A percentile compares a stretch with the other conserved stretches of the same genome.
Evolutionary conservation across 2,113 vertebrate species (phyloP).

Genomic region (Pogonocichla stellata): DNA sequence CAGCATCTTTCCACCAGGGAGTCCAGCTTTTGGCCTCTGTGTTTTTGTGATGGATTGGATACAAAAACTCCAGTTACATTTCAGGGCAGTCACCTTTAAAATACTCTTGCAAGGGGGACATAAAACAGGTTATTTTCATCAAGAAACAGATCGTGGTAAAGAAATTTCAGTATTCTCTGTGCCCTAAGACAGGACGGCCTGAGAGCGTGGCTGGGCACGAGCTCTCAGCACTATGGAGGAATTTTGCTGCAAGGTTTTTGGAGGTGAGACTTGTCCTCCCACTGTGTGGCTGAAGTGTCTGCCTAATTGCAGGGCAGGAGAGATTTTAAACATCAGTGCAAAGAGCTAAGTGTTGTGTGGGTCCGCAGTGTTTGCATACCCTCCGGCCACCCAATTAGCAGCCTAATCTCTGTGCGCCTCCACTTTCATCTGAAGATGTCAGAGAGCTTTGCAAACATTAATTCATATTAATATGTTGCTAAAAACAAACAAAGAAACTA

Average conservation of each 20-base stretch:
- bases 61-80: not conserved
- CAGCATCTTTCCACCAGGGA: not conserved
- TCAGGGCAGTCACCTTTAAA: not conserved
- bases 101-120: not conserved
- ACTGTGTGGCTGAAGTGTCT: not conserved
- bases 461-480: not conserved
- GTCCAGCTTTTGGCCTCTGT: not conserved
- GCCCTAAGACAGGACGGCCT: fast-evolving
- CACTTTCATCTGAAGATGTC: conserved; percentile 37
- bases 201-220: fast-evolving
- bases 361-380: not conserved
- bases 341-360: not conserved
- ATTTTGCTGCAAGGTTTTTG: not conserved
- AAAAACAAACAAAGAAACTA: conserved; percentile 32
- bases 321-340: not conserved
- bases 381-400: conserved; percentile 27
- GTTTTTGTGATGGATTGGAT: not conserved
- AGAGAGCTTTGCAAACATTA: conserved; percentile 34
- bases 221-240: fast-evolving
- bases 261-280: not conserved
- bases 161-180: not conserved
- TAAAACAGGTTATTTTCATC: not conserved
- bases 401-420: not conserved
- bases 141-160: not conserved
- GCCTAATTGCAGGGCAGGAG: not conserved